Percentiles rank a stretch among this genome's conserved stretches.
phyloP scores from a whole-genome alignment of 2,797 vertebrate species.

The Potorous gilbertii region DNA sequence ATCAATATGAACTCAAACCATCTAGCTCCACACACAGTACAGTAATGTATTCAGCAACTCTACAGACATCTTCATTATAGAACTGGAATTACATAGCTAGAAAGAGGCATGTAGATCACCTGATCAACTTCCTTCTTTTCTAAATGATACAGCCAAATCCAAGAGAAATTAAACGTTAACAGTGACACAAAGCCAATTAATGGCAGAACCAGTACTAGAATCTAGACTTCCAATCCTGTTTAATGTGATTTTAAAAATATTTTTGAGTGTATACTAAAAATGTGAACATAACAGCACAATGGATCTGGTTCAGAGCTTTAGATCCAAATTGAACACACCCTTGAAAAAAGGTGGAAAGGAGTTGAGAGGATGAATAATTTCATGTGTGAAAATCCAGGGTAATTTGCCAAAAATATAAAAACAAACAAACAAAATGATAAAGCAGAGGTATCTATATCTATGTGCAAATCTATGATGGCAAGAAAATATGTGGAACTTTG shows the following conservation, averaged over 20 bases:
- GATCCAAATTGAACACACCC: neutral
- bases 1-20: neutral
- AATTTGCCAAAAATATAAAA: neutral
- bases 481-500: neutral
- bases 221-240: neutral
- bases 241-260: neutral
- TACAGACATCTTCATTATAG: neutral
- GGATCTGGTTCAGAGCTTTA: neutral
- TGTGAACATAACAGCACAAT: neutral
- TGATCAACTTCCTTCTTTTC: neutral
- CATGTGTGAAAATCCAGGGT: neutral
- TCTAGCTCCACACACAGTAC: neutral
- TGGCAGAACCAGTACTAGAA: neutral
- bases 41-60: neutral
- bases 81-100: neutral
- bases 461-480: neutral
- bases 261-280: neutral
- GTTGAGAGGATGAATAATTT: neutral
- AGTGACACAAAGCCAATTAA: neutral
- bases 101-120: neutral
- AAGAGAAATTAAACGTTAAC: neutral
- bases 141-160: neutral
- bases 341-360: neutral
- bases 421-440: neutral
- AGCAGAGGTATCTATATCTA: neutral